Conservation (phyloP, 2,888 invertebrate genomes). For the Lottia scabra region DNA sequence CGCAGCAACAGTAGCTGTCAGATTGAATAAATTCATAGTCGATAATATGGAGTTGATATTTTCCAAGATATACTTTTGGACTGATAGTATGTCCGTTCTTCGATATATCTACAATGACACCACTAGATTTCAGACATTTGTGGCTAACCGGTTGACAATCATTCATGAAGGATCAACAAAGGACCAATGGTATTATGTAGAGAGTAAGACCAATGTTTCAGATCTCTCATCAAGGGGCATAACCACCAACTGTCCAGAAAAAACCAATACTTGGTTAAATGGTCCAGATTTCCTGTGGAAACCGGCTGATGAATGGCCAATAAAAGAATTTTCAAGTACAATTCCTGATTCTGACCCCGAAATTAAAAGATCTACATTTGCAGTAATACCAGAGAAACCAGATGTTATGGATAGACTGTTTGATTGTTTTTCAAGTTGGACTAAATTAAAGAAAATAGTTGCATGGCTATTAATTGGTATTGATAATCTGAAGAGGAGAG, state of each 20-base stretch:
- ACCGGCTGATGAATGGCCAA: background rate
- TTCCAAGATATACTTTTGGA: constrained; percentile 22
- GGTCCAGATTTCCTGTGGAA: background rate
- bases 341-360: background rate
- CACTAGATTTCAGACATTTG: constrained; percentile 9
- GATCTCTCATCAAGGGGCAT: constrained; percentile 28
- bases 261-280: constrained; percentile 13
- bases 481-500: background rate
- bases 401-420: background rate
- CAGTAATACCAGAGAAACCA: background rate
- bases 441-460: background rate
- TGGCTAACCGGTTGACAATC: constrained; percentile 28
- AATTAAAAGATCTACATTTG: background rate
- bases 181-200: constrained; percentile 32
- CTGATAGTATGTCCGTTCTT: constrained; percentile 29
- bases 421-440: background rate
- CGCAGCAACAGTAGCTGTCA: constrained; percentile 16
- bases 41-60: constrained; percentile 16
- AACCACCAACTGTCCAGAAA: constrained; percentile 7
- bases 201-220: constrained; percentile 25
- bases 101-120: constrained; percentile 29
- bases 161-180: constrained; percentile 20
- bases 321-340: background rate
- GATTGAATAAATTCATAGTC: constrained; percentile 15
- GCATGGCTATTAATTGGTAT: background rate